phyloP scores from a whole-genome alignment of 2,888 invertebrate genomes.

The Melanophora roralis region DNA sequence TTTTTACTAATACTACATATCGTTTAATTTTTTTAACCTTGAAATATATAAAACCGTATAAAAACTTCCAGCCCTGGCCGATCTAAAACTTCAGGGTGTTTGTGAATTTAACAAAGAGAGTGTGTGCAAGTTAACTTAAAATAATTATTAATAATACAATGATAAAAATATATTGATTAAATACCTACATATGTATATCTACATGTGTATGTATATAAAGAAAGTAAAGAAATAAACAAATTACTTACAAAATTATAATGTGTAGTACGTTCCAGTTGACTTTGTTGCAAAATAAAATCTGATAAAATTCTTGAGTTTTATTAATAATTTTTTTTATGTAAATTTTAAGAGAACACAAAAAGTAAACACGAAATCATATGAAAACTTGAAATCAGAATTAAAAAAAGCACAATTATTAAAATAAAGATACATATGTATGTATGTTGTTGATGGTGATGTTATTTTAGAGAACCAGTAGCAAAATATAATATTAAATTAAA shows the following conservation, averaged over 20 bases:
- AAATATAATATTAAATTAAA: constrained; percentile 23
- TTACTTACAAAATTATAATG: constrained; percentile 45
- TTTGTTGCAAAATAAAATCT: constrained; percentile 47
- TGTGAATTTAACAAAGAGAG: not conserved
- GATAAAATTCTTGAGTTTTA: constrained; percentile 15
- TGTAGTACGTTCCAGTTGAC: constrained; percentile 3
- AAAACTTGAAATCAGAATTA: constrained; percentile 52
- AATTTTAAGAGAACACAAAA: constrained; percentile 35
- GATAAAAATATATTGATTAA: not conserved
- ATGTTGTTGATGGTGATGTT: constrained; percentile 43
- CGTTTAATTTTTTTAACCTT: too few relatives aligned
- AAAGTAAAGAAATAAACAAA: constrained; percentile 20
- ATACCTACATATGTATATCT: too few relatives aligned
- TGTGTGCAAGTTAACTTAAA: not conserved
- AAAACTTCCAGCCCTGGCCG: too few relatives aligned
- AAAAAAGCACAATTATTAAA: constrained; percentile 40
- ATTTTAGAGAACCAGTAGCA: constrained; percentile 48
- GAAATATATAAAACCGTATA: too few relatives aligned
- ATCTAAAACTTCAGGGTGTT: too few relatives aligned
- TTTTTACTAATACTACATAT: too few relatives aligned
- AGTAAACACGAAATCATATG: constrained; percentile 46
- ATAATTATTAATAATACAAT: not conserved
- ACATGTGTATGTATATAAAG: not conserved
- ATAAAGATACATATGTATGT: constrained; percentile 35
- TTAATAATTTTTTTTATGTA: constrained; percentile 21